Evolutionary conservation across 1,140 invertebrate genomes (phyloP), one percentile per base, ranked within the genome.

Genomic region (Euwallacea fornicatus): DNA sequence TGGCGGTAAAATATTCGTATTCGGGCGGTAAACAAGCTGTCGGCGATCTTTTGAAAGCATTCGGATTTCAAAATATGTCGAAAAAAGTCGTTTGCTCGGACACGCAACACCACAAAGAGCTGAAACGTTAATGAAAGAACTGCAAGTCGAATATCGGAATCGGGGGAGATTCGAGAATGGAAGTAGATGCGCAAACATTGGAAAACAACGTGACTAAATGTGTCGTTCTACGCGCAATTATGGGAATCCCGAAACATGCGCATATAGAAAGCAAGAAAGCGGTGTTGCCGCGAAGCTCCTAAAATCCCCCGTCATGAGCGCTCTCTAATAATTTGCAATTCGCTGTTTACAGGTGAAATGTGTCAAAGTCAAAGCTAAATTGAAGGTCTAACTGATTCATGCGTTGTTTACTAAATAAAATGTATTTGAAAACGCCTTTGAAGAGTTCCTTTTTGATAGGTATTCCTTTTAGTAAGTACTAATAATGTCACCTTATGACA

Each of bases 231-330:
- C 60, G 42, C 65, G 63, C 65, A 43, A 54, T 21, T 72, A 74
- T 71, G 77, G 77, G 77, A 77, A 72, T 77, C 75, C 77, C 77
- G 71, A 70, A 75, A 74, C 77, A 74, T 78, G 77, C 77, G 77
- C 76, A 74, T 15, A 8, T 50, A 13, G 41, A 8, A 33, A 33
- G 21, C 21, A n/a, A 11, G 44, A 16, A 43, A 58, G 58, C 64
- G 64, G n/a, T 10, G 64, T 66, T 66, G 64, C 47, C 64, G 42
- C 8, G 7, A 42, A 7, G 42, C 21, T 33, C 21, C 1, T 2
- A 33, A 33, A 33, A 33, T 33, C 21, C 21, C 21, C 4, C 1
- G 21, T 33, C 21, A 33, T 2, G 1, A 33, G 21, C 4, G 21
- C 21, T 33, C 21, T 33, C 1, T 2, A 33, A 33, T 2, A 4